phyloP scores from a whole-genome alignment of 2,888 invertebrate species.

The Pheosia gnoma region DNA sequence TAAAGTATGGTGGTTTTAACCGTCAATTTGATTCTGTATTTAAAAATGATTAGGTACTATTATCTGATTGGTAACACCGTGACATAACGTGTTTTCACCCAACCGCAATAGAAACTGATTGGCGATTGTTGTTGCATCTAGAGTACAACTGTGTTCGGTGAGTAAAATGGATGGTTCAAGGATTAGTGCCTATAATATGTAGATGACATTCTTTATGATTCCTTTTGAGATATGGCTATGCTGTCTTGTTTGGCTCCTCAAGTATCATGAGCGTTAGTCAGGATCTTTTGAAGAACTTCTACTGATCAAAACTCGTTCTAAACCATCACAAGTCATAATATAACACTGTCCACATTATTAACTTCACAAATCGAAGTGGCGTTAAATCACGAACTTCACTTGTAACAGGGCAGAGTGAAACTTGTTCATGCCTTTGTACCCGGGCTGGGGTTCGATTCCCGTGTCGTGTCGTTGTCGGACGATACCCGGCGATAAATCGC shows the following conservation, averaged over 20 bases:
- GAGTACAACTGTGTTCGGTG: slow-evolving; percentile 4
- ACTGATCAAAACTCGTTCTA: background rate
- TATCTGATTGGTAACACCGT: slow-evolving; percentile 34
- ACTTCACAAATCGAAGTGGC: slow-evolving; percentile 15
- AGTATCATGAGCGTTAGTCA: no score
- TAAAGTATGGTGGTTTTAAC: slow-evolving; percentile 14
- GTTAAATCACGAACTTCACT: slow-evolving; percentile 31
- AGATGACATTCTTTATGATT: no score
- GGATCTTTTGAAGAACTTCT: background rate
- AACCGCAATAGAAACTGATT: background rate
- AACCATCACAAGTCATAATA: no score
- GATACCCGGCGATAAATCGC: slow-evolving; percentile 74
- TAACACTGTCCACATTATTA: slow-evolving; percentile 12
- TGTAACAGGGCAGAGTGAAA: slow-evolving; percentile 48
- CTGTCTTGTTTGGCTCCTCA: no score
- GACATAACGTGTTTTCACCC: slow-evolving; percentile 15
- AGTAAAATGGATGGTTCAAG: no score
- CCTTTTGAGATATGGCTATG: no score
- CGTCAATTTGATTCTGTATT: slow-evolving; percentile 25
- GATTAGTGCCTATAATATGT: no score
- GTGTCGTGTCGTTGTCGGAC: slow-evolving; percentile 67
- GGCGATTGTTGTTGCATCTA: slow-evolving; percentile 1
- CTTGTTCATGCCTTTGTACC: slow-evolving; percentile 55
- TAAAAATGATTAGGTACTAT: slow-evolving; percentile 27
- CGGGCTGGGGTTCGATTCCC: slow-evolving; percentile 65